Conservation (phyloP, 2,113 vertebrate species). For the Proterorhinus semilunaris region DNA sequence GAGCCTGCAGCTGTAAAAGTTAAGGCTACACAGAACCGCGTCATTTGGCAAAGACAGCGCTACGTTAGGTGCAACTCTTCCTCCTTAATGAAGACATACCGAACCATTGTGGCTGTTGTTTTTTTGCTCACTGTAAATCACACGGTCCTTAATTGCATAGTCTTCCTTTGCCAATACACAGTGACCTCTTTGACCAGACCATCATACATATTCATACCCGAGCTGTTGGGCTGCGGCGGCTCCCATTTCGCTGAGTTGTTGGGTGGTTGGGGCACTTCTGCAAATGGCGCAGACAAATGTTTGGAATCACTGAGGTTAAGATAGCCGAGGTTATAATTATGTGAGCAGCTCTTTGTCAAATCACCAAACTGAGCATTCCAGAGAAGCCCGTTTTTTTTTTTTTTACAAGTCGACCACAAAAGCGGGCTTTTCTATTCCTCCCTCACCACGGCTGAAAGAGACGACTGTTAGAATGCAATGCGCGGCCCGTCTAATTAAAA, state of each 20-base stretch:
- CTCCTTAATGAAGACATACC: slow-evolving; percentile 11
- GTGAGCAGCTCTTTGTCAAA: slow-evolving; percentile 59
- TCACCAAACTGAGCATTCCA: slow-evolving; percentile 65
- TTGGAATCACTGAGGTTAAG: slow-evolving; percentile 67
- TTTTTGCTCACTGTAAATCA: slow-evolving; percentile 8
- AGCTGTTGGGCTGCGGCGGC: slow-evolving; percentile 13
- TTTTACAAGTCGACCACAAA: slow-evolving; percentile 47
- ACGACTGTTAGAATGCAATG: slow-evolving; percentile 23
- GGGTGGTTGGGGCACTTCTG: slow-evolving; percentile 49
- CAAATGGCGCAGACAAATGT: slow-evolving; percentile 63
- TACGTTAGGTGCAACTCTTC: background rate
- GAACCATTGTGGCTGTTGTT: slow-evolving; percentile 15
- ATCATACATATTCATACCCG: slow-evolving; percentile 30
- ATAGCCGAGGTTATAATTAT: slow-evolving; percentile 66
- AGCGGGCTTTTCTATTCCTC: slow-evolving; percentile 36
- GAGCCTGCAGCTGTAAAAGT: background rate
- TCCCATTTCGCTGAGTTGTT: slow-evolving; percentile 47
- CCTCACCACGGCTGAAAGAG: slow-evolving; percentile 16
- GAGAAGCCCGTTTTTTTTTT: slow-evolving; percentile 18
- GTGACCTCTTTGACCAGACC: slow-evolving; percentile 22
- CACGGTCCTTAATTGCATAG: slow-evolving; percentile 16
- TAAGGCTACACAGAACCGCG: background rate
- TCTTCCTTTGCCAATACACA: slow-evolving; percentile 19
- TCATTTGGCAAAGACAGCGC: background rate
- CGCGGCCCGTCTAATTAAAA: slow-evolving; percentile 7